Conservation (phyloP, 2,113 vertebrate species). For the Monopterus albus region DNA sequence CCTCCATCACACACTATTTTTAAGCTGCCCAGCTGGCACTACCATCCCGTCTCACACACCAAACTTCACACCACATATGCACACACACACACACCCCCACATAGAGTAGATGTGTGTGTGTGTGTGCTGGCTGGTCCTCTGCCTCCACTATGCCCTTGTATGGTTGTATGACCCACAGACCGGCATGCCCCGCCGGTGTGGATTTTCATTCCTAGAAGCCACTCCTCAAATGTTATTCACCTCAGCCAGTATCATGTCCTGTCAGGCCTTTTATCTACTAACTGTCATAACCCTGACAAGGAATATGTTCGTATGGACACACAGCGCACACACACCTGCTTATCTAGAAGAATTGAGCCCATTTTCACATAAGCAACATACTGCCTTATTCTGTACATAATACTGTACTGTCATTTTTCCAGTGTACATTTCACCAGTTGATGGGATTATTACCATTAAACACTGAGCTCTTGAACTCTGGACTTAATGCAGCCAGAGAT, state of each 20-base stretch:
- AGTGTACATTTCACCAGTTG: constrained; percentile 70
- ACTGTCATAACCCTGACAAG: constrained; percentile 11
- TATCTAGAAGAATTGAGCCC: constrained; percentile 31
- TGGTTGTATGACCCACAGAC: constrained; percentile 74
- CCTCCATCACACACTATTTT: constrained; percentile 73
- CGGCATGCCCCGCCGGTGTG: constrained; percentile 58
- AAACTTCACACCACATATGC: constrained; percentile 60
- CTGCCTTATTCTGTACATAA: constrained; percentile 22
- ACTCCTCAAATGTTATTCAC: constrained; percentile 58
- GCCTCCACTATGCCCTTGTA: constrained; percentile 77
- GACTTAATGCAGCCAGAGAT: constrained; percentile 41
- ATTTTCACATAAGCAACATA: constrained; percentile 33
- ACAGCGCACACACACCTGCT: constrained; percentile 41
- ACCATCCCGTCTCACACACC: constrained; percentile 10
- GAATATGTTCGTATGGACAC: constrained; percentile 33
- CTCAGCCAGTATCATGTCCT: constrained; percentile 45
- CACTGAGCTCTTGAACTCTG: constrained; percentile 66
- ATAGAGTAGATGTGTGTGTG: constrained; percentile 58
- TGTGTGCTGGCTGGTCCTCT: constrained; percentile 54
- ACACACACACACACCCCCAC: constrained; percentile 49
- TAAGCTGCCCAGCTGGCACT: constrained; percentile 74
- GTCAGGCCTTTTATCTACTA: constrained; percentile 20
- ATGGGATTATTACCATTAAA: constrained; percentile 75
- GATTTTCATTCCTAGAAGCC: constrained; percentile 70
- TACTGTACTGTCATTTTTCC: constrained; percentile 64